phyloP scores from a whole-genome alignment of 2,797 vertebrate genomes.

The Cichlasoma orientale region DNA sequence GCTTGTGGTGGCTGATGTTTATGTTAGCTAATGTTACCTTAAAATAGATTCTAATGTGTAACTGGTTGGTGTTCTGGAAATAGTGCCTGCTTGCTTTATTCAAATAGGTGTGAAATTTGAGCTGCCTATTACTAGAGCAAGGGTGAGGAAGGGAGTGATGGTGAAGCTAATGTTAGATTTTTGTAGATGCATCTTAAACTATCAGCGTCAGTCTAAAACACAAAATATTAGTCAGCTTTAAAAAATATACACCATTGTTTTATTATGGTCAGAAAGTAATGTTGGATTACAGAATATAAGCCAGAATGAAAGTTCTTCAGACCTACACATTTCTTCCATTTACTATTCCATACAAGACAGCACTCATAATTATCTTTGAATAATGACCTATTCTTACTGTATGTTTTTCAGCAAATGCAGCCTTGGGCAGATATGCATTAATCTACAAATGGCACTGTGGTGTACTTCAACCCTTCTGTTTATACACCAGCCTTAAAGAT shows the following conservation, averaged over 20 bases:
- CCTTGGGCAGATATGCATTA: conserved; percentile 25
- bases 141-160: not conserved
- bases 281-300: not conserved
- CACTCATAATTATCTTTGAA: conserved; percentile 8
- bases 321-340: conserved; percentile 2
- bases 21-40: not conserved
- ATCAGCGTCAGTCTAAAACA: not conserved
- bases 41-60: not conserved
- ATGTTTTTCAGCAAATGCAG: conserved; percentile 11
- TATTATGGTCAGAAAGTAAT: not conserved
- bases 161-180: not conserved
- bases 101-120: not conserved
- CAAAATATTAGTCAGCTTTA: not conserved
- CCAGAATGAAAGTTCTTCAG: conserved; percentile 6
- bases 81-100: not conserved
- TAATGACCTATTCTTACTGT: conserved; percentile 10
- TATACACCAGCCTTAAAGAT: conserved; percentile 23
- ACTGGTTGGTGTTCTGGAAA: not conserved
- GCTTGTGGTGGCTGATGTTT: not conserved
- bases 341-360: not conserved
- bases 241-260: not conserved
- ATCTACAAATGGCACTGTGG: conserved; percentile 24
- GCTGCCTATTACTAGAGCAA: not conserved
- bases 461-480: conserved; percentile 16
- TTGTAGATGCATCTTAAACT: not conserved